phyloP scores from a whole-genome alignment of 2,113 vertebrate genomes.

The Rhinolophus sinicus region DNA sequence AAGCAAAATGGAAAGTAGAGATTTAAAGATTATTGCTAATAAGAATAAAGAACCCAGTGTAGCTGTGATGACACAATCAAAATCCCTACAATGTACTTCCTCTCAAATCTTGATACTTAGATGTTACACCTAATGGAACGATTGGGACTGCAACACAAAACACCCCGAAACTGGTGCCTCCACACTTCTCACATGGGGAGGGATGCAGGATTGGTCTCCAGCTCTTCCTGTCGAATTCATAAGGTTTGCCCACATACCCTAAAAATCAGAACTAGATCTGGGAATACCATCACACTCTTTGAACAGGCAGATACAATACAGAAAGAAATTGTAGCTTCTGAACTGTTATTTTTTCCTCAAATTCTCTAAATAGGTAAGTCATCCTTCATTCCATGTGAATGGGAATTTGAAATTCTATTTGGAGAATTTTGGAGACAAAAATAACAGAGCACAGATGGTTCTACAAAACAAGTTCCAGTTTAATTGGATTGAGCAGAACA shows the following conservation, averaged over 20 bases:
- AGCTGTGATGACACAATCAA: neutral
- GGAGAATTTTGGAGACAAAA: neutral
- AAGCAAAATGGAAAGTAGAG: neutral
- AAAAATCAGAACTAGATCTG: neutral
- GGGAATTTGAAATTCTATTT: neutral
- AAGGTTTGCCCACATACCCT: neutral
- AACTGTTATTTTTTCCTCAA: neutral
- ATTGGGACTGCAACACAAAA: neutral
- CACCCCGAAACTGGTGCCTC: neutral
- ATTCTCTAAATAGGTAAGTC: neutral
- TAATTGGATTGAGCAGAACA: neutral
- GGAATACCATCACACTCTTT: neutral
- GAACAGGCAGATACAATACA: neutral
- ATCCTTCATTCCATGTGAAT: neutral
- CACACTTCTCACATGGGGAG: fast-evolving
- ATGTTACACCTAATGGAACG: neutral
- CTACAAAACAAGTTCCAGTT: neutral
- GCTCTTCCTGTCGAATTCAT: neutral
- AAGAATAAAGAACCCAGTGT: neutral
- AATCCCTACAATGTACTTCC: neutral
- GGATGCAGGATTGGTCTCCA: neutral
- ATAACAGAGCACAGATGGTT: neutral
- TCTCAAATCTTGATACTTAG: neutral
- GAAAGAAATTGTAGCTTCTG: neutral
- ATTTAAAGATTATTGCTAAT: neutral